phyloP scores from a whole-genome alignment of 2,888 invertebrate species.

The Campaea margaritaria region DNA sequence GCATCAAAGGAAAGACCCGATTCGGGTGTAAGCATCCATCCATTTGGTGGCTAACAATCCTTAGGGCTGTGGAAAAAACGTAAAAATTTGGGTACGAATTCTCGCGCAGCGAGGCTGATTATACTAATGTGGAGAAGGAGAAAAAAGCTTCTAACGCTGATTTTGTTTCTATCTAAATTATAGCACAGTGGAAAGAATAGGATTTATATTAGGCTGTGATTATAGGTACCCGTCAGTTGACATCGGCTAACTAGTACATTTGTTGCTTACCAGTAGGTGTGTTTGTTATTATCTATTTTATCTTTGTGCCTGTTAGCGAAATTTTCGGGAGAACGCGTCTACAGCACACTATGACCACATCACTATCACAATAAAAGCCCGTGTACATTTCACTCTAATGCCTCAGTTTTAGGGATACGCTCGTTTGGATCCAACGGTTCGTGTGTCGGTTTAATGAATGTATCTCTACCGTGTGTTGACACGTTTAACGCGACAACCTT shows the following conservation, averaged over 20 bases:
- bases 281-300: no score
- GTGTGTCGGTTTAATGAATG: constrained; percentile 50
- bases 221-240: no score
- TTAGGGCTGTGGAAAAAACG: constrained; percentile 24
- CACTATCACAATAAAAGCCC: constrained; percentile 38
- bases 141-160: no score
- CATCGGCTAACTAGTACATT: no score
- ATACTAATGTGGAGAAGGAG: background rate
- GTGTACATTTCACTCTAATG: constrained; percentile 49
- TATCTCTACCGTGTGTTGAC: constrained; percentile 44
- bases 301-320: no score
- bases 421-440: constrained; percentile 40
- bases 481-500: constrained; percentile 31
- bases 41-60: constrained; percentile 49
- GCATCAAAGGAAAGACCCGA: constrained; percentile 46
- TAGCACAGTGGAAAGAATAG: no score
- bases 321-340: background rate
- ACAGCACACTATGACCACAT: constrained; percentile 24
- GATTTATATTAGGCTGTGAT: no score
- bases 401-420: constrained; percentile 47
- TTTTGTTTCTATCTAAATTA: no score
- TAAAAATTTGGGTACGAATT: constrained; percentile 13
- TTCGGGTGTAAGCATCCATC: constrained; percentile 49
- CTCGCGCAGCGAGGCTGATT: background rate
- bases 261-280: no score